phyloP scores from a whole-genome alignment of 1,140 invertebrate genomes.

The Aleiodes sp. region DNA sequence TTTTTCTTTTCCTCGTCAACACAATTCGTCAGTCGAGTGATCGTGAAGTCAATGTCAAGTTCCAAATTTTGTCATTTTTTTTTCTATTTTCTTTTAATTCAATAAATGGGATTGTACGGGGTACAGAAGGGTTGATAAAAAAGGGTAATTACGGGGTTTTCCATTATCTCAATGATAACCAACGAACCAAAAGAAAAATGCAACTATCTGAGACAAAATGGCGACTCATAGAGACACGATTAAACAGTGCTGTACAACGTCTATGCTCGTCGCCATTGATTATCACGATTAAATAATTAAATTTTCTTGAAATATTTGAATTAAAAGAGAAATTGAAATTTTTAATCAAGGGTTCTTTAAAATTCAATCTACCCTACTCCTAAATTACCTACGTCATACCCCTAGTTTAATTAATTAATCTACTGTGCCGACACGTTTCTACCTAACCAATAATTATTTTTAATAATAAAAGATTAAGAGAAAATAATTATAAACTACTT shows the following conservation, averaged over 20 bases:
- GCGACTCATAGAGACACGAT: conserved; percentile 61
- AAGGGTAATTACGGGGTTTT: conserved; percentile 25
- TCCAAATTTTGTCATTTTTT: conserved; percentile 17
- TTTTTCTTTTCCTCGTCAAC: conserved; percentile 14
- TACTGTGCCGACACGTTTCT: conserved; percentile 23
- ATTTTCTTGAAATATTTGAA: too few species aligned
- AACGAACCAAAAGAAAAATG: not conserved
- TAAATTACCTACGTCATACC: conserved; percentile 10
- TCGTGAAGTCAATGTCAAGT: not conserved
- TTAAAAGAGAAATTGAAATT: too few species aligned
- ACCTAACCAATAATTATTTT: not conserved
- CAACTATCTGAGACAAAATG: conserved; percentile 49
- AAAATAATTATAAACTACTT: not conserved
- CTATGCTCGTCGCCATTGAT: conserved; percentile 58
- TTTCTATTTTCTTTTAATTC: conserved; percentile 29
- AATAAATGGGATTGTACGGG: conserved; percentile 30
- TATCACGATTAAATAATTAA: conserved; percentile 32
- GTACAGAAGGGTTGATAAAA: conserved; percentile 14
- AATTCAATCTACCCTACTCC: conserved; percentile 8
- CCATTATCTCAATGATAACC: conserved; percentile 28
- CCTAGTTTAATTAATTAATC: conserved; percentile 1
- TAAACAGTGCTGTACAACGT: conserved; percentile 58
- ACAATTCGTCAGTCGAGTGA: not conserved
- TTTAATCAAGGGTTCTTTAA: not conserved
- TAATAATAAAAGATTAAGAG: not conserved